Percentiles rank a stretch among this genome's conserved stretches.
phyloP scores from a whole-genome alignment of 1,140 invertebrate genomes.

The Philaenus spumarius region DNA sequence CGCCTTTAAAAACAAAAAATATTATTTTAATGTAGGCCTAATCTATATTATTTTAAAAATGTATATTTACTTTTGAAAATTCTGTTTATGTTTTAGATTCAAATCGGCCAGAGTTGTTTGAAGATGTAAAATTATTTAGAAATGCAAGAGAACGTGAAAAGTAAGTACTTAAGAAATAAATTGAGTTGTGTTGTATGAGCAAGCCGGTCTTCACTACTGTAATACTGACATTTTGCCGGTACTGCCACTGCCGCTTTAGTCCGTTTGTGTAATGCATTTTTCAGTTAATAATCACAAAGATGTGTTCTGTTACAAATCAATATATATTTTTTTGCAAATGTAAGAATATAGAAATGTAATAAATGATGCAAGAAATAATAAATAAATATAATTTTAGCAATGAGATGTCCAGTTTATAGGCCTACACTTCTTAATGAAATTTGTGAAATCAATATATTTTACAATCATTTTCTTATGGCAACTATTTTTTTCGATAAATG shows the following conservation, averaged over 20 bases:
- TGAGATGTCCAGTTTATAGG: no score
- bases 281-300: background rate
- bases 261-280: background rate
- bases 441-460: no score
- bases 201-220: background rate
- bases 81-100: conserved; percentile 33
- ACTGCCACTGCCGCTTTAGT: background rate
- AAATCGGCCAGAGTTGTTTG: conserved; percentile 75
- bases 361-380: no score
- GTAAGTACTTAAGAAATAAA: conserved; percentile 43
- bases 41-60: background rate
- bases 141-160: conserved; percentile 94
- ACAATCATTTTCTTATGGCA: no score
- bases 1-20: no score
- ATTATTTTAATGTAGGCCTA: no score
- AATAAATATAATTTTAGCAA: no score
- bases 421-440: no score
- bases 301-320: background rate
- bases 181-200: conserved; percentile 1
- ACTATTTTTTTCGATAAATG: no score
- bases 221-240: background rate
- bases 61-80: background rate
- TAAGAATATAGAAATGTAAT: background rate
- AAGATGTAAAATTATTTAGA: conserved; percentile 90
- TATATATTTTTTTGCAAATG: background rate